These are phyloP conservation scores for Montipora sp. DNA, from an alignment of 64 coral and sea anemone genomes.

Conservation along the genomic window DNA sequence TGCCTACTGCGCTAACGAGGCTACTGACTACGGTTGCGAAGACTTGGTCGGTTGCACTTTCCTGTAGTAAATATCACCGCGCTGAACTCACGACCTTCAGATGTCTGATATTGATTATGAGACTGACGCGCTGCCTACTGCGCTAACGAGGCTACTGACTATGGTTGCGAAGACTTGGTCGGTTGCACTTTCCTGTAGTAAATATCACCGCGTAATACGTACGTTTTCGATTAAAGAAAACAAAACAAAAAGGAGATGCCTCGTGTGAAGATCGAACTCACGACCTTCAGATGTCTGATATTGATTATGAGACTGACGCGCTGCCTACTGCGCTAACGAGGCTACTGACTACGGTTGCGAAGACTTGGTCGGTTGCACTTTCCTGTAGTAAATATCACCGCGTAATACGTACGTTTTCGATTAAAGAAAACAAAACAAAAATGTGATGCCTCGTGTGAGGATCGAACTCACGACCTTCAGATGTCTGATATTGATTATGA, in stretches of 20 bases:
- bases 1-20: too few species aligned
- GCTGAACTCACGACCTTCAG: too few species aligned
- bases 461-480: slow-evolving; percentile 89
- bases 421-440: not conserved
- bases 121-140: slow-evolving; percentile 90
- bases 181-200: not conserved
- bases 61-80: too few species aligned
- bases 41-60: too few species aligned
- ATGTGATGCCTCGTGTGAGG: slow-evolving; percentile 73
- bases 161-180: too few species aligned
- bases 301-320: slow-evolving; percentile 82
- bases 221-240: not conserved
- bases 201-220: too few species aligned
- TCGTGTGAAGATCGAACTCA: slow-evolving; percentile 88
- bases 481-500: slow-evolving; percentile 61
- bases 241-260: slow-evolving; percentile 24
- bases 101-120: too few species aligned
- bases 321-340: slow-evolving; percentile 88
- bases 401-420: not conserved
- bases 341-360: not conserved
- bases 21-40: too few species aligned
- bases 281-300: slow-evolving; percentile 64
- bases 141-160: slow-evolving; percentile 82
- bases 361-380: too few species aligned
- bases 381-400: too few species aligned